Conservation (phyloP, 2,113 vertebrate genomes). For the Heloderma charlesbogerti region DNA sequence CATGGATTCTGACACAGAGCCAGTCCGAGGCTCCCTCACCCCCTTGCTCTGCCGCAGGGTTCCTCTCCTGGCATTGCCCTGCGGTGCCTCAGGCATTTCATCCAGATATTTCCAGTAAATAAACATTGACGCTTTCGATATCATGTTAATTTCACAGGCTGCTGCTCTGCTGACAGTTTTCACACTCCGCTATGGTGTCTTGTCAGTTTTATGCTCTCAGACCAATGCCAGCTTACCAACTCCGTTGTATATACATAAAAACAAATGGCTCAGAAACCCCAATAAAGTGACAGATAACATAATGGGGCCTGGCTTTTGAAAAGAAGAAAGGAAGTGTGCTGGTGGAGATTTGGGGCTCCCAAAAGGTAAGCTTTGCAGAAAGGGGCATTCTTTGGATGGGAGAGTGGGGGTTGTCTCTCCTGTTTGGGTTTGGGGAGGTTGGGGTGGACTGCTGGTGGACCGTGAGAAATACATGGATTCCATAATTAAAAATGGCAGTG, state of each 20-base stretch:
- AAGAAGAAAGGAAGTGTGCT: constrained; percentile 65
- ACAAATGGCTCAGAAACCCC: constrained; percentile 76
- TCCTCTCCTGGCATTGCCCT: constrained; percentile 1
- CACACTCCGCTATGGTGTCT: constrained; percentile 71
- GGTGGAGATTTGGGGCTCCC: constrained; percentile 63
- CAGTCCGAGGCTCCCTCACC: rapidly evolving
- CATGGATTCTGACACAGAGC: rapidly evolving
- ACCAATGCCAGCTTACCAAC: constrained; percentile 62
- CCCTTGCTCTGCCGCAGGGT: rapidly evolving
- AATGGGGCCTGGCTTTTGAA: constrained; percentile 64
- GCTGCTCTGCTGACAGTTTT: constrained; percentile 79
- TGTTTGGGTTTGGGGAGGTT: background rate
- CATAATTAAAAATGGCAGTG: background rate
- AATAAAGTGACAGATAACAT: constrained; percentile 68
- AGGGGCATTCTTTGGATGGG: rapidly evolving
- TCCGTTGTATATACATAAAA: constrained; percentile 73
- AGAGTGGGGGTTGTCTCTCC: constrained; percentile 11
- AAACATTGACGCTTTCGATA: constrained; percentile 74
- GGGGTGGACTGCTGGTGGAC: too few relatives aligned
- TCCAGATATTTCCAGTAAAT: constrained; percentile 74
- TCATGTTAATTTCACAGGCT: constrained; percentile 83
- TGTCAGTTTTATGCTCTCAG: constrained; percentile 78
- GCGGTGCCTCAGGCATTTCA: constrained; percentile 8
- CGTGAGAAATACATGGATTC: background rate
- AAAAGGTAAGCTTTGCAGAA: constrained; percentile 30